A percentile compares a stretch with the other conserved stretches of the same genome.
These are phyloP conservation scores for pig (Sus scrofa) DNA, from an alignment of 2,113 vertebrate genomes.

Conservation along the genomic window DNA sequence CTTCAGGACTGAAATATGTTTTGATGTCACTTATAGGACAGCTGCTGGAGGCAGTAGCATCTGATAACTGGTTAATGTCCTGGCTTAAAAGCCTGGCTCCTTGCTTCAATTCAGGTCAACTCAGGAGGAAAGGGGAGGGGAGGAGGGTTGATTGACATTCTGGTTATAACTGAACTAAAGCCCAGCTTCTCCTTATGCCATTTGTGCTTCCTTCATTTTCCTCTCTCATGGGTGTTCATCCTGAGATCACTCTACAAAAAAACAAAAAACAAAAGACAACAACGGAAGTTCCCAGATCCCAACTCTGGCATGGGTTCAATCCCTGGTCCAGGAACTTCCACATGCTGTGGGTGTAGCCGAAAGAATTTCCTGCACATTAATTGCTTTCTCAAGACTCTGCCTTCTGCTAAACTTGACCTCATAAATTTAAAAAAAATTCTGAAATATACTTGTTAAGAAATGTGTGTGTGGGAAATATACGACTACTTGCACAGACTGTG, in stretches of 20 bases:
- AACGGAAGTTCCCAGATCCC: too few relatives aligned
- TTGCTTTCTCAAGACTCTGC: not conserved
- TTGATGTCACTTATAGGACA: not conserved
- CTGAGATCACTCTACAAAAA: not conserved
- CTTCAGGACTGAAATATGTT: not conserved
- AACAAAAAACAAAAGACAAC: not conserved
- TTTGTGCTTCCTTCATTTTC: not conserved
- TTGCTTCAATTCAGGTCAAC: not conserved
- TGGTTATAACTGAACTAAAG: not conserved
- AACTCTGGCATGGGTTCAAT: too few relatives aligned
- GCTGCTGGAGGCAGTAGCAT: not conserved
- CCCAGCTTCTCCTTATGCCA: not conserved
- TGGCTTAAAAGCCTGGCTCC: not conserved
- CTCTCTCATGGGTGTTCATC: not conserved
- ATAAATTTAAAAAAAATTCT: not conserved
- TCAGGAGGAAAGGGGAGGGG: not conserved
- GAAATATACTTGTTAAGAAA: conserved; percentile 3
- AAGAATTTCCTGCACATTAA: not conserved
- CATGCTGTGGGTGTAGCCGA: not conserved
- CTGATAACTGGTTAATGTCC: not conserved
- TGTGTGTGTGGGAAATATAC: not conserved
- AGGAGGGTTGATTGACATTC: not conserved
- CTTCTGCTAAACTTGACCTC: not conserved
- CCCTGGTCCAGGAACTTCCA: too few relatives aligned
- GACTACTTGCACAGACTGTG: not conserved